Evolutionary conservation across 1,140 invertebrate species (phyloP).

Genomic region (Tetraneura akinire): DNA sequence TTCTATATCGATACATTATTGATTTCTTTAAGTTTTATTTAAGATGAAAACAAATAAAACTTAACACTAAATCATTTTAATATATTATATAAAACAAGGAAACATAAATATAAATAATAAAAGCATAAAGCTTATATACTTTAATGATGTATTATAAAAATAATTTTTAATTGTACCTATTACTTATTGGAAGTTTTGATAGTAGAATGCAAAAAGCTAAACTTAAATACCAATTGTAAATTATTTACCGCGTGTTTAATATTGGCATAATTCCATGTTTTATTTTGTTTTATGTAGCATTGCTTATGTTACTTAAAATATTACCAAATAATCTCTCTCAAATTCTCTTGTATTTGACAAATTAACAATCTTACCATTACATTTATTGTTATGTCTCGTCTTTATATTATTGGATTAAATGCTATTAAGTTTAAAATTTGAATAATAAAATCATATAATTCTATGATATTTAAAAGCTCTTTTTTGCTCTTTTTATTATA

Average conservation of each 20-base stretch:
- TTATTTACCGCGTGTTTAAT: background rate
- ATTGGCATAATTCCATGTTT: background rate
- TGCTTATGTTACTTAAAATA: background rate
- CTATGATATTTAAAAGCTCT: background rate
- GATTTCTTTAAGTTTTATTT: no score
- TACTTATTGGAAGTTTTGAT: background rate
- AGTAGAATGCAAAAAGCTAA: background rate
- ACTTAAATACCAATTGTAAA: slow-evolving; percentile 3
- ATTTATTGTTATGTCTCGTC: slow-evolving; percentile 17
- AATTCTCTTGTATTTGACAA: no score
- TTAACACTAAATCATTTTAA: no score
- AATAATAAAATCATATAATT: slow-evolving; percentile 5
- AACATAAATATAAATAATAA: no score
- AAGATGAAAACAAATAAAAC: no score
- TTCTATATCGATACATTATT: no score
- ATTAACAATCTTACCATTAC: background rate
- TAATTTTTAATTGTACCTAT: no score
- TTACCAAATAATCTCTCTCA: background rate
- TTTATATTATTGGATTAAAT: background rate
- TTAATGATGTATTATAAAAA: no score
- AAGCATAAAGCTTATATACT: no score
- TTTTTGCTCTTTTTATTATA: slow-evolving; percentile 18
- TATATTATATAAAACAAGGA: no score
- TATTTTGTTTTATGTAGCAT: background rate
- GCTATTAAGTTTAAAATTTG: background rate